Percentiles rank a stretch among this genome's conserved stretches.
These are phyloP conservation scores for Gallinago solitaria DNA, from an alignment of 2,797 vertebrate species.

Conservation along the genomic window DNA sequence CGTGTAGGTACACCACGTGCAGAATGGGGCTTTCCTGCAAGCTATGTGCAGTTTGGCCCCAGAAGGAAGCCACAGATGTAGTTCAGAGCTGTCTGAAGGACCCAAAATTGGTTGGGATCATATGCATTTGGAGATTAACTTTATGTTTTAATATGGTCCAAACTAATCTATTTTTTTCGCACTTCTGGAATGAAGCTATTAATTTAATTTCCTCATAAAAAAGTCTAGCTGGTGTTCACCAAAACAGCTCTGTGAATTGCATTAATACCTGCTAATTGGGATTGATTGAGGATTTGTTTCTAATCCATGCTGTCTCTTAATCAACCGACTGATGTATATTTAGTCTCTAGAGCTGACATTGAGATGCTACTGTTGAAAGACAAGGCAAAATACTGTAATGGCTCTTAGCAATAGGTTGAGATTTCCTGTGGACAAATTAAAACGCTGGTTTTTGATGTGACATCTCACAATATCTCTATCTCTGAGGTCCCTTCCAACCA, in stretches of 20 bases:
- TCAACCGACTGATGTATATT: neutral
- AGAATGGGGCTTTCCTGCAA: neutral
- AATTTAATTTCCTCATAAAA: neutral
- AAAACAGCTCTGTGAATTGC: neutral
- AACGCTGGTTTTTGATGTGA: rapidly evolving
- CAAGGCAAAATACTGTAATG: neutral
- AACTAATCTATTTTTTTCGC: neutral
- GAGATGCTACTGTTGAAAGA: neutral
- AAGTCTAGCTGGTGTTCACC: neutral
- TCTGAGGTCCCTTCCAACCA: no score
- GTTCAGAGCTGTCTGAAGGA: neutral
- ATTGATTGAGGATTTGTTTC: conserved; percentile 1
- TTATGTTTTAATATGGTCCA: neutral
- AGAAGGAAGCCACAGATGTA: neutral
- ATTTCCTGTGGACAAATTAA: neutral
- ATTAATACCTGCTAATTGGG: neutral
- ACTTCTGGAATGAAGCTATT: neutral
- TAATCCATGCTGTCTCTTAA: neutral
- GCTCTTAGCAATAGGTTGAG: rapidly evolving
- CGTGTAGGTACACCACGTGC: rapidly evolving
- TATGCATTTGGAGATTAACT: rapidly evolving
- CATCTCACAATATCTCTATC: rapidly evolving
- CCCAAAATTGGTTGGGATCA: neutral
- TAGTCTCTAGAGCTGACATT: neutral
- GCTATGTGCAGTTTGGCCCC: rapidly evolving